phyloP scores from a whole-genome alignment of 1,140 invertebrate species.

The Thalassaphorura encarpata region DNA sequence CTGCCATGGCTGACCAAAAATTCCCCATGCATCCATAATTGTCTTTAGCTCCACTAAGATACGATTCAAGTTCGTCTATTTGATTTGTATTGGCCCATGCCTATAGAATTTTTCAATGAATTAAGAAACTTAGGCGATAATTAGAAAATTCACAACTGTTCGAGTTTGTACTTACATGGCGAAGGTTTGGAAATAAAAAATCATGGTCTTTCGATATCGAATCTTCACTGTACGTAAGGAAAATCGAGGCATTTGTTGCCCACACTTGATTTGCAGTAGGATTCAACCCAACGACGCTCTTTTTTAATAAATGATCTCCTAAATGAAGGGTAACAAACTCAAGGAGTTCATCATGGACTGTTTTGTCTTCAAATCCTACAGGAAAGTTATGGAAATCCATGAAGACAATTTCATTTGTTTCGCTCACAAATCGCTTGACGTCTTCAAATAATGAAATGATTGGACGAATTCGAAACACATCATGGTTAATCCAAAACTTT shows the following conservation, averaged over 20 bases:
- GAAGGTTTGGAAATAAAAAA: constrained; percentile 8
- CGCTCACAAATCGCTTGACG: constrained; percentile 51
- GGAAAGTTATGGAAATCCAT: constrained; percentile 53
- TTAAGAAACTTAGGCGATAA: too few species aligned
- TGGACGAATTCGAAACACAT: constrained; percentile 52
- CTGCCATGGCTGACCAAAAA: constrained; percentile 49
- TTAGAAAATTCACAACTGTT: background rate
- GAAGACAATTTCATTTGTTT: constrained; percentile 52
- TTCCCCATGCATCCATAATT: constrained; percentile 7
- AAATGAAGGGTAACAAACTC: constrained; percentile 4
- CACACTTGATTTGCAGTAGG: constrained; percentile 19
- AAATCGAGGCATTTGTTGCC: constrained; percentile 16
- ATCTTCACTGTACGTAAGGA: constrained; percentile 27
- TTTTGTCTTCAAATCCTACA: background rate
- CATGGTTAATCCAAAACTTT: constrained; percentile 60
- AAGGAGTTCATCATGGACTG: constrained; percentile 9
- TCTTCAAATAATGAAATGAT: constrained; percentile 48
- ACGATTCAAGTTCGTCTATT: constrained; percentile 7
- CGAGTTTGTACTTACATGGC: constrained; percentile 1
- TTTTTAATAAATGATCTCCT: background rate
- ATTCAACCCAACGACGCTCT: background rate
- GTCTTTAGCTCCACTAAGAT: background rate
- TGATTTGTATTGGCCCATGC: constrained; percentile 12
- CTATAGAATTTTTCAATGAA: too few species aligned
- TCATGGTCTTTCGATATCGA: constrained; percentile 7